phyloP scores from a whole-genome alignment of 2,797 vertebrate genomes.

The Hypotaenidia okinawae region DNA sequence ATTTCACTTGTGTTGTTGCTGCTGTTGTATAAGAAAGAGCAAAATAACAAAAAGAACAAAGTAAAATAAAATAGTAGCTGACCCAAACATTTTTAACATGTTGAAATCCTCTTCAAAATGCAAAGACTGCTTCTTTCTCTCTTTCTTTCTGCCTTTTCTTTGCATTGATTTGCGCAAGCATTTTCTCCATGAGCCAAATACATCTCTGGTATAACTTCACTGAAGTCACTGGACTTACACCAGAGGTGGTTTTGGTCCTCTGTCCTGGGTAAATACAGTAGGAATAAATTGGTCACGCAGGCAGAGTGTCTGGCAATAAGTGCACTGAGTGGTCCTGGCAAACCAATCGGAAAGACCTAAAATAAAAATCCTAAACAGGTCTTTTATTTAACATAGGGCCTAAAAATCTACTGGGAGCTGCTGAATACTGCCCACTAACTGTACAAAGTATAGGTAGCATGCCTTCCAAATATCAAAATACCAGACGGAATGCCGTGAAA shows the following conservation, averaged over 20 bases:
- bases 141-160: constrained; percentile 22
- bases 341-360: constrained; percentile 73
- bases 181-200: constrained; percentile 60
- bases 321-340: constrained; percentile 70
- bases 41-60: constrained; percentile 73
- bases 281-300: constrained; percentile 66
- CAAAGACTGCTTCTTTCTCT: constrained; percentile 39
- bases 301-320: constrained; percentile 64
- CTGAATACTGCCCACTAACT: constrained; percentile 85
- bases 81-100: constrained; percentile 56
- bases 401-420: constrained; percentile 83
- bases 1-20: constrained; percentile 70
- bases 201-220: constrained; percentile 68
- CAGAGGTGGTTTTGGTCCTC: constrained; percentile 63
- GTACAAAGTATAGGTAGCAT: constrained; percentile 86
- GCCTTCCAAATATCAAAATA: constrained; percentile 86
- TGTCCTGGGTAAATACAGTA: constrained; percentile 65
- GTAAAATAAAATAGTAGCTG: constrained; percentile 68
- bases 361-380: constrained; percentile 78
- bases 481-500: constrained; percentile 85
- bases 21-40: constrained; percentile 68
- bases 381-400: constrained; percentile 79
- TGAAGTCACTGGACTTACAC: constrained; percentile 69
- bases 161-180: constrained; percentile 46
- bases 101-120: constrained; percentile 27